phyloP scores from a whole-genome alignment of 2,888 invertebrate species.

The Myathropa florea region DNA sequence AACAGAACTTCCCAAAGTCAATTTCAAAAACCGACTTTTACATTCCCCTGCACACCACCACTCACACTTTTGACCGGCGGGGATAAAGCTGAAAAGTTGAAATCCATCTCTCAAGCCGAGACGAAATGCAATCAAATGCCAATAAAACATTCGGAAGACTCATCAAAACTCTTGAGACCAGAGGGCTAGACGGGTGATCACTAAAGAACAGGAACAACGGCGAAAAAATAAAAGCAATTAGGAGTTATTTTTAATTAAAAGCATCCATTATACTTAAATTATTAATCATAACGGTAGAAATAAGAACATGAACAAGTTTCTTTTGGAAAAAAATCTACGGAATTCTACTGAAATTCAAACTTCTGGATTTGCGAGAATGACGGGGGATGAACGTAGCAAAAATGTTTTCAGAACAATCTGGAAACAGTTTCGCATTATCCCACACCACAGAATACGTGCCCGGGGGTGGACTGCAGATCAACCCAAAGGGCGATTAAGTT shows the following conservation, averaged over 20 bases:
- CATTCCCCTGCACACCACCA: not conserved
- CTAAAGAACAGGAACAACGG: not conserved
- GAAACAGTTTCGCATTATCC: not conserved
- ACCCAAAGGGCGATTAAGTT: conserved; percentile 39
- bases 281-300: conserved; percentile 39
- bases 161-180: not conserved
- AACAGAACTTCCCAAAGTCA: not conserved
- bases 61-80: not conserved
- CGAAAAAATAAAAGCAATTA: conserved; percentile 26
- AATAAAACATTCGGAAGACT: not conserved
- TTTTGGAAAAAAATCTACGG: not conserved
- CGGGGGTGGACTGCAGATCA: conserved; percentile 1
- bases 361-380: not conserved
- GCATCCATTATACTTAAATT: conserved; percentile 44
- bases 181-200: not conserved
- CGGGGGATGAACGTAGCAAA: not conserved
- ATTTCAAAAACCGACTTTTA: not conserved
- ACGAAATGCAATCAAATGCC: not conserved
- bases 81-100: not conserved
- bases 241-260: conserved; percentile 55
- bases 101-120: not conserved
- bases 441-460: not conserved
- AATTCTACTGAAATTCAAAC: not conserved
- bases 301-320: not conserved
- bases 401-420: not conserved